Evolutionary conservation across 2,797 vertebrate genomes (phyloP).

Genomic region (Gephyroberyx darwinii): DNA sequence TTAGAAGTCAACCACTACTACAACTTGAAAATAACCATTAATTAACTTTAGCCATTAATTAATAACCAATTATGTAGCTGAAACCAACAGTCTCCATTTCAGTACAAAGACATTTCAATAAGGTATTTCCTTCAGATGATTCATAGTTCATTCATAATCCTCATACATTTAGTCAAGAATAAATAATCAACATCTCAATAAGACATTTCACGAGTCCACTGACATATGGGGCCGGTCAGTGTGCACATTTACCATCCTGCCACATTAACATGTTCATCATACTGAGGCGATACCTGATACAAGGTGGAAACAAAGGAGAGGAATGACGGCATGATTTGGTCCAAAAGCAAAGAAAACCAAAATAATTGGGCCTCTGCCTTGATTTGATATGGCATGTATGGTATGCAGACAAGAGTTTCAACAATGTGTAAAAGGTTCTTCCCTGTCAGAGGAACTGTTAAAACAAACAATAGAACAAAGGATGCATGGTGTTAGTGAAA

Average conservation of each 20-base stretch:
- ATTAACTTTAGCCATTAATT: background rate
- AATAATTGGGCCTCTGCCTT: conserved; percentile 22
- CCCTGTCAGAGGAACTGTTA: conserved; percentile 30
- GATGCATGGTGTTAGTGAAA: conserved; percentile 44
- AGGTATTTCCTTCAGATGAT: conserved; percentile 22
- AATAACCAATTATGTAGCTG: conserved; percentile 9
- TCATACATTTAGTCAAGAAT: conserved; percentile 28
- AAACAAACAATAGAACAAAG: conserved; percentile 69
- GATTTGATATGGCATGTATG: conserved; percentile 18
- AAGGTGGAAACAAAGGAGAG: conserved; percentile 54
- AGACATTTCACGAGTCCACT: conserved; percentile 23
- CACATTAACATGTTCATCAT: conserved; percentile 16
- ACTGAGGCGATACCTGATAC: conserved; percentile 37
- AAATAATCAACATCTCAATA: conserved; percentile 36
- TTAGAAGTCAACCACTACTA: conserved; percentile 32
- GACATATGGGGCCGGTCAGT: background rate
- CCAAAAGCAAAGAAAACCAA: conserved; percentile 39
- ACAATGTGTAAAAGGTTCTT: conserved; percentile 39
- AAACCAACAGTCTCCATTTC: conserved; percentile 30
- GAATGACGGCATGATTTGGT: conserved; percentile 57
- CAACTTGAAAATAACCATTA: conserved; percentile 57
- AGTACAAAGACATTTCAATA: conserved; percentile 15
- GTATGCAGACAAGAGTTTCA: conserved; percentile 38
- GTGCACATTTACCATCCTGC: conserved; percentile 1
- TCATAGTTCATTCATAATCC: conserved; percentile 7